Conservation (phyloP, 2,888 invertebrate genomes). For the Dasysyrphus tricinctus region DNA sequence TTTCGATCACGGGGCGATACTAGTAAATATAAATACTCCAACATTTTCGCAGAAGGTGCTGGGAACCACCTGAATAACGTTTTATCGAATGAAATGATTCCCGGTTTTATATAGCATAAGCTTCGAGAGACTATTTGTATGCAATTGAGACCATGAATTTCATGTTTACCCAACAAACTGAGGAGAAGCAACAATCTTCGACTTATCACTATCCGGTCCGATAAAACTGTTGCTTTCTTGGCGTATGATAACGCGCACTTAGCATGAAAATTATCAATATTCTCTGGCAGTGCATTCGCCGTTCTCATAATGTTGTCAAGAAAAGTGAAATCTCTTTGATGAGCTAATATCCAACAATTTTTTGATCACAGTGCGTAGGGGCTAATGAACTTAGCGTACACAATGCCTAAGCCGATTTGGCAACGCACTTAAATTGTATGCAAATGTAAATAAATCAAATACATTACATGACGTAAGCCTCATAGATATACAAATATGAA, state of each 20-base stretch:
- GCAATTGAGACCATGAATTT: no score
- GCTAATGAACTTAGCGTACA: slow-evolving; percentile 3
- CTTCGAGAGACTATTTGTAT: no score
- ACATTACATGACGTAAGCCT: slow-evolving; percentile 19
- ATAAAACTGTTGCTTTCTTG: background rate
- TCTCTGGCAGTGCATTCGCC: background rate
- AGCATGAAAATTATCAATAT: background rate
- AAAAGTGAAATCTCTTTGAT: background rate
- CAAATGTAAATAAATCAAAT: slow-evolving; percentile 31
- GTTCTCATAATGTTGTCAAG: background rate
- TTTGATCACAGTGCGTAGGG: background rate
- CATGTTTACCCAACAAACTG: no score
- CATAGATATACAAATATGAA: background rate
- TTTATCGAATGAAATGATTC: no score
- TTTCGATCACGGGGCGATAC: no score
- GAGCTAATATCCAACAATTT: background rate
- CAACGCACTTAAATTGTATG: slow-evolving; percentile 21
- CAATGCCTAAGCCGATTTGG: slow-evolving; percentile 14
- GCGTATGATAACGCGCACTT: background rate
- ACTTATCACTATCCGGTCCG: background rate
- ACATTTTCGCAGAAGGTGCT: no score
- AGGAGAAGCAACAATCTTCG: background rate
- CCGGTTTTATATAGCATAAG: no score
- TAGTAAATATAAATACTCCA: no score
- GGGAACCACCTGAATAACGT: no score